A percentile compares a stretch with the other conserved stretches of the same genome.
Conservation (phyloP, 2,113 vertebrate species). For the Cephalopterus ornatus region DNA sequence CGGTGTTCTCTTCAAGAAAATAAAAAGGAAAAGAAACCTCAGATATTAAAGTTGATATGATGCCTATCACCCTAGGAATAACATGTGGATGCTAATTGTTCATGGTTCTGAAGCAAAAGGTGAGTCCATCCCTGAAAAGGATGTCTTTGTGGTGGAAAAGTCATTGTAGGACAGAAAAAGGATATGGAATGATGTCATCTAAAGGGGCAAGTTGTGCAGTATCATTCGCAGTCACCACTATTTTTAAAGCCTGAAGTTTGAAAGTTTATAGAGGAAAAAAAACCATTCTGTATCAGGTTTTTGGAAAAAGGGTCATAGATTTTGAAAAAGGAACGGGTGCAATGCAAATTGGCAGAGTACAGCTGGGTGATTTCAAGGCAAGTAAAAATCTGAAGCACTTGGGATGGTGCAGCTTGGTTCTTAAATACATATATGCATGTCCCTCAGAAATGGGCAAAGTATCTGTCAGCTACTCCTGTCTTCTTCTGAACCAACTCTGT, state of each 20-base stretch:
- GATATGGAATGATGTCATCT: background rate
- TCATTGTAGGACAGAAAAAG: background rate
- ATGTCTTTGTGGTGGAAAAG: background rate
- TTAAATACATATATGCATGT: background rate
- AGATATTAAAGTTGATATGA: background rate
- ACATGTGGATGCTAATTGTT: background rate
- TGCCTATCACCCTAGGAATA: background rate
- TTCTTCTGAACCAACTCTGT: background rate
- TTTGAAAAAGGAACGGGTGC: background rate
- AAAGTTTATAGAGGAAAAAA: background rate
- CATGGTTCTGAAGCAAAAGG: background rate
- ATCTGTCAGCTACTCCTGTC: background rate
- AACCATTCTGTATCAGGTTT: background rate
- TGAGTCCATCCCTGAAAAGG: background rate
- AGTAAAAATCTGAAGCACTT: background rate
- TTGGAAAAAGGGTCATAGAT: background rate
- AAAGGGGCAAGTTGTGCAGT: background rate
- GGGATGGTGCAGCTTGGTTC: background rate
- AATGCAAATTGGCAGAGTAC: background rate
- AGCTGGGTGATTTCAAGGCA: background rate
- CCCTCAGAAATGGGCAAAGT: background rate
- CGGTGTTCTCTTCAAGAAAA: background rate
- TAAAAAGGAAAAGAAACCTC: background rate
- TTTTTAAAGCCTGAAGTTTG: background rate
- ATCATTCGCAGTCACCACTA: accelerated